Base-by-base conservation (phyloP, 2,113 vertebrate species). In the Strix aluco region DNA sequence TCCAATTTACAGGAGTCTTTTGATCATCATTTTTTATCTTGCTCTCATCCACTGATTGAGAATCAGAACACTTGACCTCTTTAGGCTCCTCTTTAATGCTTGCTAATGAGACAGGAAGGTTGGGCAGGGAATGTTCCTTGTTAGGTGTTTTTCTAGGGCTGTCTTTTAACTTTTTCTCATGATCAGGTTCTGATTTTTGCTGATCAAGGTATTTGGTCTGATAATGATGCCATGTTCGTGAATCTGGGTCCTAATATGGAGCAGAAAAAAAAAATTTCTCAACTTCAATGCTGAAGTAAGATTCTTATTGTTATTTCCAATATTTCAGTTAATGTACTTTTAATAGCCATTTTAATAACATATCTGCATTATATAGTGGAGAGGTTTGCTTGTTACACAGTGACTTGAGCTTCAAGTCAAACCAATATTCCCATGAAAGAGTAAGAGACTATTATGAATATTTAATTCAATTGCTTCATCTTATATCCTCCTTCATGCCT, bases 91-190 rank as follows among this genome's bases (percentile, higher is more conserved):
- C 98, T 74, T 98, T 98, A 96, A 98, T 98, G 96, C 97, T 99
- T 71, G 98, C 97, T 88, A 98, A 88, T 16, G 98, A 97, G 11
- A 98, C 94, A 86, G 81, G 97, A 75, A 98, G 98, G 97, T 96
- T 98, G 96, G 97, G 78, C 51, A 92, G 58, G 20, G 97, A 95
- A 36, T 97, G 91, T 46, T 98, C 99, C 97, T 99, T 99, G 44
- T 98, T 99, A 94, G 98, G 99, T 36, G 98, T 98, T 98, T 98
- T 98, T 95, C 98, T 98, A 51, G 98, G 97, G 72, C 98, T 98
- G 32, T 98, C 98, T 97, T 99, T 98, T 47, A 98, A 96, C 86
- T 98, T 98, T 96, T 98, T 99, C 70, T 98, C 98, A 94, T 97
- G 96, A 47, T 98, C 98, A 93, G 98, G 97, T 73, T 98, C 98